Conservation (phyloP, 2,888 invertebrate species). For the Chirona hameri region DNA sequence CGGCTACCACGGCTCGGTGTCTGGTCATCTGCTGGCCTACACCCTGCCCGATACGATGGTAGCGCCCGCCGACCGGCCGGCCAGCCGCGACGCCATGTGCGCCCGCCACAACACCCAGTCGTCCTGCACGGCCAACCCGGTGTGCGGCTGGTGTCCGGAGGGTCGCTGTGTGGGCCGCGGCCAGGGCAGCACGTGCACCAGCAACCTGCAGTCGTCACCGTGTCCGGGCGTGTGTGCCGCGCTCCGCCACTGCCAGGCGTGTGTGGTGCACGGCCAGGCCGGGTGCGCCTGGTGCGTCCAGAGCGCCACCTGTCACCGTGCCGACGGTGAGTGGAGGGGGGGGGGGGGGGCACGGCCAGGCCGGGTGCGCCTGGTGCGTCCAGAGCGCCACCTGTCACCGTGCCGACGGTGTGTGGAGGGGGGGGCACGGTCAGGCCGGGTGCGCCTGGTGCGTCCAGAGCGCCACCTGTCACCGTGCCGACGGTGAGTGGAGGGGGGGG, state of each 20-base stretch:
- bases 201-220: conserved; percentile 79
- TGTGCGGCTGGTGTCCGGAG: conserved; percentile 91
- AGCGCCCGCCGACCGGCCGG: conserved; percentile 58
- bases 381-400: conserved; percentile 78
- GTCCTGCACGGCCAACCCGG: conserved; percentile 80
- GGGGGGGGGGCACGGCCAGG: conserved; percentile 80
- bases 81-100: conserved; percentile 73
- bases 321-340: conserved; percentile 65
- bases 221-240: conserved; percentile 81
- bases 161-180: conserved; percentile 76
- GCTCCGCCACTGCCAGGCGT: conserved; percentile 83
- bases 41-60: conserved; percentile 79
- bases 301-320: conserved; percentile 82
- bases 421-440: conserved; percentile 77
- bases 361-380: conserved; percentile 92
- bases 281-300: conserved; percentile 93
- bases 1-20: conserved; percentile 89
- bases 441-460: conserved; percentile 94
- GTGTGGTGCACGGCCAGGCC: conserved; percentile 77
- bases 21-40: conserved; percentile 76
- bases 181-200: conserved; percentile 82
- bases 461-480: conserved; percentile 80
- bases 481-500: too few species aligned
- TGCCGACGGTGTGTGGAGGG: conserved; percentile 82
- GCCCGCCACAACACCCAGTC: conserved; percentile 41